Evolutionary conservation across 2,113 vertebrate genomes (phyloP).

Genomic region (Fregetta grallaria): DNA sequence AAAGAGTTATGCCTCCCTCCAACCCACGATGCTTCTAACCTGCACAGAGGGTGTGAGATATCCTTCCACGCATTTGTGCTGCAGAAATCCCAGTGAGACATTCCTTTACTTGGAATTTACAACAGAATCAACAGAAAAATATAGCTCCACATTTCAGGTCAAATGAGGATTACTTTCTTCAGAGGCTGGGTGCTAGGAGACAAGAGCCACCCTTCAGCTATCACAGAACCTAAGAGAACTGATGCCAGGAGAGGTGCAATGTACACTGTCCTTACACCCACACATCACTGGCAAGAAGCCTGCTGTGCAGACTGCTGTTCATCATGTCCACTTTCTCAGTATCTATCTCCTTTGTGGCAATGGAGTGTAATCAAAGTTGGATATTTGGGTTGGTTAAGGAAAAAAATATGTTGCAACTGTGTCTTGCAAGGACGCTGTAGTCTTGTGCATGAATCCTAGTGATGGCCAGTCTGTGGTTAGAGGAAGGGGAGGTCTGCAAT

Average conservation of each 20-base stretch:
- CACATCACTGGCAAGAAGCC: neutral
- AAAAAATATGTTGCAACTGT: neutral
- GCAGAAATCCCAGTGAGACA: neutral
- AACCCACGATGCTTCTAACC: rapidly evolving
- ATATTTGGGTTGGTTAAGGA: neutral
- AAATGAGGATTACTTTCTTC: neutral
- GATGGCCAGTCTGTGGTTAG: neutral
- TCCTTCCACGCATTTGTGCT: neutral
- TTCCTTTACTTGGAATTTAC: neutral
- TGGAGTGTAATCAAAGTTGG: neutral
- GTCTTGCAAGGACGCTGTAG: neutral
- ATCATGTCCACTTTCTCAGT: neutral
- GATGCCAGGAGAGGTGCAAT: neutral
- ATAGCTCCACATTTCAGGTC: neutral
- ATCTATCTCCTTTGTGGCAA: neutral
- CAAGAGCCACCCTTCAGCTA: neutral
- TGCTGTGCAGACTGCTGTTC: neutral
- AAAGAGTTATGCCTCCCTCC: neutral
- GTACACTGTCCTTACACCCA: neutral
- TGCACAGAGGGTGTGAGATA: neutral
- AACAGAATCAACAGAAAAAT: neutral
- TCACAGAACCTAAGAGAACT: neutral
- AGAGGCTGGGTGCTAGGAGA: neutral
- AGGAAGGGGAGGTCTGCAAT: neutral
- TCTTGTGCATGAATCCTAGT: neutral